Conservation (phyloP, 2,797 vertebrate genomes). For the Crocidura indochinensis region DNA sequence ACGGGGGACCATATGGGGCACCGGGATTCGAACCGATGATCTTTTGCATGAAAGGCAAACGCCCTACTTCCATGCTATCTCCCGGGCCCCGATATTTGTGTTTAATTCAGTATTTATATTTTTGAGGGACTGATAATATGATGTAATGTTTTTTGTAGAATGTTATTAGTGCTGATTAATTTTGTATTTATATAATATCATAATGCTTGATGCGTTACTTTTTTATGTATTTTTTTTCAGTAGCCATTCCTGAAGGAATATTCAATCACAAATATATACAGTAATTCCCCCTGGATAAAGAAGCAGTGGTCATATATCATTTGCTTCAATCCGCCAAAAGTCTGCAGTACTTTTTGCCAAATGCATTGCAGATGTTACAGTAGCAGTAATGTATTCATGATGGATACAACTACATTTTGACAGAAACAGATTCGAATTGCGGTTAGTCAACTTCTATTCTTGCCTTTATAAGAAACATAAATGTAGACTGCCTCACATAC, state of each 20-base stretch:
- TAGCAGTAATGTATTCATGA: conserved; percentile 27
- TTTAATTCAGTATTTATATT: conserved; percentile 28
- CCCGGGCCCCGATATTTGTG: too few relatives aligned
- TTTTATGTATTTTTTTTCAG: background rate
- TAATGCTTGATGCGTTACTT: background rate
- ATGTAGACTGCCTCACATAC: conserved; percentile 70
- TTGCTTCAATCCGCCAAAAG: conserved; percentile 46
- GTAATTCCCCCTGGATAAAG: background rate
- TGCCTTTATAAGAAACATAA: conserved; percentile 66
- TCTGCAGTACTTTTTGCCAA: conserved; percentile 37
- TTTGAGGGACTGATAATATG: background rate
- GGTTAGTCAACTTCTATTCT: conserved; percentile 59
- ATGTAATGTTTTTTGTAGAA: background rate
- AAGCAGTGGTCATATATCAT: background rate
- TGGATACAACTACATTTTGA: background rate
- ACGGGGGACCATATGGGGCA: too few relatives aligned
- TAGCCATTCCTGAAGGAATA: background rate
- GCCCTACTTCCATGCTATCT: too few relatives aligned
- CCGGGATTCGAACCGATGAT: too few relatives aligned
- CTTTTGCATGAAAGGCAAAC: too few relatives aligned
- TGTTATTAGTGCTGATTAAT: background rate
- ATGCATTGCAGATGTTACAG: conserved; percentile 56
- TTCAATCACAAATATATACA: background rate
- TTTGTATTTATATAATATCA: background rate
- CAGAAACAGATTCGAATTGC: conserved; percentile 44